phyloP scores from a whole-genome alignment of 2,797 vertebrate genomes.

The Schizopygopsis pylzovi region DNA sequence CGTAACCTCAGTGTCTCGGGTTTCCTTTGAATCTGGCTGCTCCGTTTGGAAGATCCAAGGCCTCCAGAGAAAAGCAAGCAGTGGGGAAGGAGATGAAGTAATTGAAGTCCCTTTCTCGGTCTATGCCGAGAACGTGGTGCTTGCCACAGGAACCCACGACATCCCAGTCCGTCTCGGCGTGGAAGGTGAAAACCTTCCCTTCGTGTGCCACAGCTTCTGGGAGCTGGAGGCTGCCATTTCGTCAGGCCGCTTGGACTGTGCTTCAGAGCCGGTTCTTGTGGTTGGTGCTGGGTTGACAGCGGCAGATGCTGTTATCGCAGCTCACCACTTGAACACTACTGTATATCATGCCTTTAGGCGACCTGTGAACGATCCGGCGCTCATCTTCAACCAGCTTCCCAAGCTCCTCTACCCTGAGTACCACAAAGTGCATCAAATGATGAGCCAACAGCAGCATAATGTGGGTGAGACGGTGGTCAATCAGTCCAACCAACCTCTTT shows the following conservation, averaged over 20 bases:
- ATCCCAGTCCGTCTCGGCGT: slow-evolving; percentile 76
- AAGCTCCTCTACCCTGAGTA: slow-evolving; percentile 85
- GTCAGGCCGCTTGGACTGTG: slow-evolving; percentile 69
- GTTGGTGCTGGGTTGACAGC: slow-evolving; percentile 83
- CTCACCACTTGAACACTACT: slow-evolving; percentile 78
- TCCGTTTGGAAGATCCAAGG: slow-evolving; percentile 63
- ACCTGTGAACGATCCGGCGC: slow-evolving; percentile 72
- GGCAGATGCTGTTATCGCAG: slow-evolving; percentile 78
- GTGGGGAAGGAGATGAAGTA: background rate
- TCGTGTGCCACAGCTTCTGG: slow-evolving; percentile 81
- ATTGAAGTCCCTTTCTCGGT: slow-evolving; percentile 71
- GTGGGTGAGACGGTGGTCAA: background rate
- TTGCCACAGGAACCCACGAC: slow-evolving; percentile 85
- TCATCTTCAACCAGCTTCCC: slow-evolving; percentile 85
- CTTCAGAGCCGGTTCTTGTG: slow-evolving; percentile 78
- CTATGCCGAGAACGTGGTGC: slow-evolving; percentile 76
- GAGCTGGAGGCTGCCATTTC: slow-evolving; percentile 80
- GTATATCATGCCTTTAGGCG: slow-evolving; percentile 82
- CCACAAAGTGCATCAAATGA: slow-evolving; percentile 88
- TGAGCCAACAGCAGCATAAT: slow-evolving; percentile 79
- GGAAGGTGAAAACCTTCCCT: slow-evolving; percentile 79
- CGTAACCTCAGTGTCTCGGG: slow-evolving; percentile 75
- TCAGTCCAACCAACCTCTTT: slow-evolving; percentile 19
- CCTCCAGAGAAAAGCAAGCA: slow-evolving; percentile 32
- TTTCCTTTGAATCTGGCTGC: slow-evolving; percentile 42